These are phyloP conservation scores for Fragum sueziense DNA, from an alignment of 2,888 invertebrate species.

Conservation along the genomic window DNA sequence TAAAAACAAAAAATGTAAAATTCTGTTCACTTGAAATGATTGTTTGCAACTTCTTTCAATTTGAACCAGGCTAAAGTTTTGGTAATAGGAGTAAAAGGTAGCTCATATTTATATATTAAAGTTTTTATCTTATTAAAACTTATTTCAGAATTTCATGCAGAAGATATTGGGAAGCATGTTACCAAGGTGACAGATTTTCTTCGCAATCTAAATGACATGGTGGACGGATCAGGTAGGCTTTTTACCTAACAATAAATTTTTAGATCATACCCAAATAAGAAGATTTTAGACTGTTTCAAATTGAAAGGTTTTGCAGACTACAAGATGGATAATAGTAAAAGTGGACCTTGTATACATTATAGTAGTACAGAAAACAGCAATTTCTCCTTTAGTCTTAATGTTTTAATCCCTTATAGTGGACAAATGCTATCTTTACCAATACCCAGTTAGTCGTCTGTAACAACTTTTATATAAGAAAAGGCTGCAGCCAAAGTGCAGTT, in stretches of 20 bases:
- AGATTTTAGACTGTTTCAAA: too few species aligned
- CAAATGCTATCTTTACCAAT: neutral
- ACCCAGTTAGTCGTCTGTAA: neutral
- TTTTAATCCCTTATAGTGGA: neutral
- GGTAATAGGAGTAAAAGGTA: too few species aligned
- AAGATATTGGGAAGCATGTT: constrained; percentile 70
- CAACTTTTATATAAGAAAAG: too few species aligned
- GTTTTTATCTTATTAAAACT: neutral
- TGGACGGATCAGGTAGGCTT: constrained; percentile 62
- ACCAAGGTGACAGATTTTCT: constrained; percentile 71
- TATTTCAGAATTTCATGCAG: constrained; percentile 66
- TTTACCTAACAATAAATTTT: neutral
- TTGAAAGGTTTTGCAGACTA: too few species aligned
- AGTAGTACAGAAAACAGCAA: too few species aligned
- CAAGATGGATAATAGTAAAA: neutral
- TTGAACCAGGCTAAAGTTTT: too few species aligned
- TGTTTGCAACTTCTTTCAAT: too few species aligned
- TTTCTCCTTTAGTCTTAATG: neutral
- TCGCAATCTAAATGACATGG: constrained; percentile 54
- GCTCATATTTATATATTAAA: too few species aligned
- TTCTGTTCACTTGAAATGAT: too few species aligned
- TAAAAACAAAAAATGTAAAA: too few species aligned
- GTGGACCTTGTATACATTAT: neutral
- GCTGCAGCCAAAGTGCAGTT: too few species aligned
- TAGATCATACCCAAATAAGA: too few species aligned